phyloP scores from a whole-genome alignment of 2,888 invertebrate species.

The Aporophyla lueneburgensis region DNA sequence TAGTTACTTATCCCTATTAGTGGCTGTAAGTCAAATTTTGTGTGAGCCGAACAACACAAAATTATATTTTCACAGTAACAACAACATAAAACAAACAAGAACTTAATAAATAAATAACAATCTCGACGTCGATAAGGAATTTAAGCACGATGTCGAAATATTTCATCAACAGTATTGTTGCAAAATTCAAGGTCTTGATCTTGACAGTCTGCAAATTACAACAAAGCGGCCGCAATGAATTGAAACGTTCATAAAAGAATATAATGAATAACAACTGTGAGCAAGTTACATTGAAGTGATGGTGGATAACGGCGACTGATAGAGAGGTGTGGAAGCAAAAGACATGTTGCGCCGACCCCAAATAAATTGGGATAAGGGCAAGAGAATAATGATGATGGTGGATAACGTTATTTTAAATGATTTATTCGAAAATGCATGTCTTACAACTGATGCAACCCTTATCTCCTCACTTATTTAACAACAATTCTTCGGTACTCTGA shows the following conservation, averaged over 20 bases:
- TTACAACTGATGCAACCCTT: not conserved
- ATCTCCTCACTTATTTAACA: not conserved
- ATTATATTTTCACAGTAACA: not conserved
- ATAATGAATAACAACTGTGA: constrained; percentile 6
- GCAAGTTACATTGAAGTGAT: not conserved
- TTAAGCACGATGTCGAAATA: constrained; percentile 53
- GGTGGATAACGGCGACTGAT: no score
- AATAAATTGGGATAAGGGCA: no score
- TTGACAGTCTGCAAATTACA: constrained; percentile 51
- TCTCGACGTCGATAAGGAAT: constrained; percentile 43
- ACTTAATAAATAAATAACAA: constrained; percentile 20
- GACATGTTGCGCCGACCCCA: no score
- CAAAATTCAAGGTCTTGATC: constrained; percentile 59
- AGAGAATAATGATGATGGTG: no score
- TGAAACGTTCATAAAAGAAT: constrained; percentile 28
- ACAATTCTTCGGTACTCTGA: no score
- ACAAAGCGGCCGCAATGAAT: constrained; percentile 42
- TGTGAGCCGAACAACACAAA: not conserved
- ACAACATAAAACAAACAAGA: constrained; percentile 17
- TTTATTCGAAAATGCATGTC: not conserved
- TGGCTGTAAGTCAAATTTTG: not conserved
- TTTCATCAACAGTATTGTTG: constrained; percentile 47
- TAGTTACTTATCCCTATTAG: no score
- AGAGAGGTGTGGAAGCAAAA: no score
- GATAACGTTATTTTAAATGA: constrained; percentile 1